These are phyloP conservation scores for Notiomystis cincta DNA, from an alignment of 2,113 vertebrate genomes.

Conservation along the genomic window DNA sequence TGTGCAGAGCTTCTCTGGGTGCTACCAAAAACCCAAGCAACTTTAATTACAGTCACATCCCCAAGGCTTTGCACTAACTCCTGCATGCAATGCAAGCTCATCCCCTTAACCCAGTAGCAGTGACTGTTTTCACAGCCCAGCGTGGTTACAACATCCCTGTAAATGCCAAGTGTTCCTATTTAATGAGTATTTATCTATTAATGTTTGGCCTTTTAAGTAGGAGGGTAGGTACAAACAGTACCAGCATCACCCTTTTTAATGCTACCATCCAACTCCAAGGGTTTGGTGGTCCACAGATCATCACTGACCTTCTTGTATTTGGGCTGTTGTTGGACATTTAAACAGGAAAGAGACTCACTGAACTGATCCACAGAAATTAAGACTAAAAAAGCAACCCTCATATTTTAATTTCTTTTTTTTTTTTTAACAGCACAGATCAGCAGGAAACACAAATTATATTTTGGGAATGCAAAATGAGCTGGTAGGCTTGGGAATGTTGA, in stretches of 20 bases:
- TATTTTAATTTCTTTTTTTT: neutral
- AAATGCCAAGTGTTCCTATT: neutral
- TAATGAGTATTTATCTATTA: neutral
- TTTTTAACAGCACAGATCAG: neutral
- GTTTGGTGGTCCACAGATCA: neutral
- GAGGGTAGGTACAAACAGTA: neutral
- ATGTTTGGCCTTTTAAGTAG: neutral
- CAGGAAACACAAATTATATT: neutral
- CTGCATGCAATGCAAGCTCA: neutral
- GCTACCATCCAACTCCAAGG: neutral
- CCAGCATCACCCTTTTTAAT: neutral
- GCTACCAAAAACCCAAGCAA: neutral
- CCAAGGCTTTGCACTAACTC: neutral
- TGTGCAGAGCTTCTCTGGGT: neutral
- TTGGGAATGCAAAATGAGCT: neutral
- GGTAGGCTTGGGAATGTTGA: neutral
- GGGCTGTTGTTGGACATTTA: neutral
- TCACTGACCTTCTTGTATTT: neutral
- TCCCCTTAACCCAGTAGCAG: neutral
- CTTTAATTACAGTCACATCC: neutral
- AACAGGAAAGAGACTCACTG: neutral
- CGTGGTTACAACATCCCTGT: neutral
- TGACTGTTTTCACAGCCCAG: neutral
- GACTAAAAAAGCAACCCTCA: neutral
- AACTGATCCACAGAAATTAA: neutral